A percentile compares a stretch with the other conserved stretches of the same genome.
phyloP scores from a whole-genome alignment of 2,888 invertebrate species.

The Hydraecia micacea region DNA sequence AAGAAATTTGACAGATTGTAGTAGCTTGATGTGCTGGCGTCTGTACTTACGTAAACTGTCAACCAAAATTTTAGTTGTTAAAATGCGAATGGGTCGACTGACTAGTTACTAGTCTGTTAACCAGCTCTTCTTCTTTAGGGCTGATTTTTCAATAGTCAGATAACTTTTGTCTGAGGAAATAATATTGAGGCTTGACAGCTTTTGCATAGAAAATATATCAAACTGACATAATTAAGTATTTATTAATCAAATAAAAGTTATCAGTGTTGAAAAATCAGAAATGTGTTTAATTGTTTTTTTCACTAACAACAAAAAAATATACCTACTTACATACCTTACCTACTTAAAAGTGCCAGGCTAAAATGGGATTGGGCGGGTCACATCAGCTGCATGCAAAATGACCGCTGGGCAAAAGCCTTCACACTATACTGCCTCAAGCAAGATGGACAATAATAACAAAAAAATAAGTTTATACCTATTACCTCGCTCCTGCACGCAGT shows the following conservation, averaged over 20 bases:
- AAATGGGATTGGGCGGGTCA: background rate
- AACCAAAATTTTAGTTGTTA: background rate
- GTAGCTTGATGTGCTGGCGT: too few species aligned
- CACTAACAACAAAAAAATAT: background rate
- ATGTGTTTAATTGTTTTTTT: background rate
- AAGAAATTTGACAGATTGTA: too few species aligned
- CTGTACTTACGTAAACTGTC: background rate
- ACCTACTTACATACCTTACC: too few species aligned
- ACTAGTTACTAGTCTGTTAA: background rate
- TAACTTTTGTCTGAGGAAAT: background rate
- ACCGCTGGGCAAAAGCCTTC: background rate
- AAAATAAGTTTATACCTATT: background rate
- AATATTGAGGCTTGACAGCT: background rate
- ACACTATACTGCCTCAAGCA: background rate
- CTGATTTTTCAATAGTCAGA: background rate
- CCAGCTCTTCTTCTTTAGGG: background rate
- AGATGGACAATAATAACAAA: background rate
- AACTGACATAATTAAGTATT: too few species aligned
- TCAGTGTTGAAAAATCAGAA: background rate
- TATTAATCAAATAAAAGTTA: too few species aligned
- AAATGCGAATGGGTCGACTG: background rate
- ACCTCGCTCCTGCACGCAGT: background rate
- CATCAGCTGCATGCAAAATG: background rate
- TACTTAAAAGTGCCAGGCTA: background rate
- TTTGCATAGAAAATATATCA: too few species aligned